Conservation (phyloP, 2,888 invertebrate species). For the Phymatocera aterrima region DNA sequence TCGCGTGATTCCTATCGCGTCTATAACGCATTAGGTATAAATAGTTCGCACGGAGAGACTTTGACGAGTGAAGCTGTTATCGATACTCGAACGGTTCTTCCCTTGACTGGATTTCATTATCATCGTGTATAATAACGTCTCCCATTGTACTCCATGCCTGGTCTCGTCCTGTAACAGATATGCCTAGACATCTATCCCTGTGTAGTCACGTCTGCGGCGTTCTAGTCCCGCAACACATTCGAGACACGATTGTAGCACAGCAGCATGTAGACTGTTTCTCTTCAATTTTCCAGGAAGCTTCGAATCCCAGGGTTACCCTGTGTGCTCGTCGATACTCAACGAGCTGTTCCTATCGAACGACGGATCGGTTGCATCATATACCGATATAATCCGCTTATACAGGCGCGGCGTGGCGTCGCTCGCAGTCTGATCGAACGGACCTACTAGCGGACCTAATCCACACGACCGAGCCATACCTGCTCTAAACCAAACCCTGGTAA, state of each 20-base stretch:
- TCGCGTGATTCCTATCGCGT: neutral
- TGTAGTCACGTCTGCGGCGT: neutral
- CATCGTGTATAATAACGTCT: slow-evolving; percentile 6
- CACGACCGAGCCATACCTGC: slow-evolving; percentile 52
- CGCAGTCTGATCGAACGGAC: slow-evolving; percentile 63
- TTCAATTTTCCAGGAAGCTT: slow-evolving; percentile 31
- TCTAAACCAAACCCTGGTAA: slow-evolving; percentile 13
- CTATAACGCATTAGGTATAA: neutral
- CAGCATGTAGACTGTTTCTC: neutral
- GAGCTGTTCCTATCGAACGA: slow-evolving; percentile 27
- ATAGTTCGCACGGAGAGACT: neutral
- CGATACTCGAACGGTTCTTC: slow-evolving; percentile 1
- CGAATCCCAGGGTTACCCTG: neutral
- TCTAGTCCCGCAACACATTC: neutral
- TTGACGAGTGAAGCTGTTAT: slow-evolving; percentile 4
- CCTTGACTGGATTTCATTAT: slow-evolving; percentile 18
- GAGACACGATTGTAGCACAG: neutral
- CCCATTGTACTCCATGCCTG: neutral
- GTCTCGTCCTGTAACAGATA: neutral
- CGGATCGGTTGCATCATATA: slow-evolving; percentile 50
- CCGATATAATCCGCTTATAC: slow-evolving; percentile 71
- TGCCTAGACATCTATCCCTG: neutral
- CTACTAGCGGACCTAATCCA: slow-evolving; percentile 63
- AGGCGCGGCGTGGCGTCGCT: too few relatives aligned
- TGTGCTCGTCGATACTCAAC: neutral